Percentiles rank a stretch among this genome's conserved stretches.
Conservation (phyloP, 30 jellyfish, hydroid and myxozoan genomes). For the Phacellophora camtschatica region DNA sequence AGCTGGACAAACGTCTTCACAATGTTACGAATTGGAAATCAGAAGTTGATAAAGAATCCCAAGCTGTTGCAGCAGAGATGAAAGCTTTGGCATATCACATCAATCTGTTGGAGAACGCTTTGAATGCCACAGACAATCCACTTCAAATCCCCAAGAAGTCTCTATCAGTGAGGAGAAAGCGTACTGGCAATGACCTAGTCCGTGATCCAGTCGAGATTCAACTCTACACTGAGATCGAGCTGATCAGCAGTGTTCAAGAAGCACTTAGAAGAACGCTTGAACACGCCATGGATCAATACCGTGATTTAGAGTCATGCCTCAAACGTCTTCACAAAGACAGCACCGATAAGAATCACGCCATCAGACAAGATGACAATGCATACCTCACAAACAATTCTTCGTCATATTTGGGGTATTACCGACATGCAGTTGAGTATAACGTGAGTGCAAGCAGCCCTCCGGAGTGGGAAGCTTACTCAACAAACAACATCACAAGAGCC, state of each 20-base stretch:
- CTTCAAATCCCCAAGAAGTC: constrained; percentile 63
- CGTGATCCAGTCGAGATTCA: constrained; percentile 52
- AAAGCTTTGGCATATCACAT: constrained; percentile 59
- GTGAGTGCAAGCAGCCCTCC: constrained; percentile 67
- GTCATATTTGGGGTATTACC: constrained; percentile 49
- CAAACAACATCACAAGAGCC: constrained; percentile 66
- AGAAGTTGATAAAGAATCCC: constrained; percentile 60
- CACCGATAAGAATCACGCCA: constrained; percentile 62
- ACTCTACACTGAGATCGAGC: constrained; percentile 50
- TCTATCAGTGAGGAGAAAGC: constrained; percentile 50
- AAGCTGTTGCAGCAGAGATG: constrained; percentile 66
- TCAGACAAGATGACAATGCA: constrained; percentile 58
- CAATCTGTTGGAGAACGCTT: constrained; percentile 43
- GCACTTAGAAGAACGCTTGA: constrained; percentile 59
- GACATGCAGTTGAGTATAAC: constrained; percentile 61
- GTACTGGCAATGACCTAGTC: constrained; percentile 61
- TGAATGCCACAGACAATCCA: constrained; percentile 53
- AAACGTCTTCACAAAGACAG: constrained; percentile 70
- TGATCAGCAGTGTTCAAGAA: constrained; percentile 61
- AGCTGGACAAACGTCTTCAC: constrained; percentile 53
- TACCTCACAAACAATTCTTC: constrained; percentile 58
- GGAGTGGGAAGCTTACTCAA: constrained; percentile 64
- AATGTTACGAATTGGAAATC: constrained; percentile 59
- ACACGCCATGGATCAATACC: constrained; percentile 75
- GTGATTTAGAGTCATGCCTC: constrained; percentile 57